These are phyloP conservation scores for Stylophora pistillata DNA, from an alignment of 64 coral and sea anemone genomes.

Conservation along the genomic window DNA sequence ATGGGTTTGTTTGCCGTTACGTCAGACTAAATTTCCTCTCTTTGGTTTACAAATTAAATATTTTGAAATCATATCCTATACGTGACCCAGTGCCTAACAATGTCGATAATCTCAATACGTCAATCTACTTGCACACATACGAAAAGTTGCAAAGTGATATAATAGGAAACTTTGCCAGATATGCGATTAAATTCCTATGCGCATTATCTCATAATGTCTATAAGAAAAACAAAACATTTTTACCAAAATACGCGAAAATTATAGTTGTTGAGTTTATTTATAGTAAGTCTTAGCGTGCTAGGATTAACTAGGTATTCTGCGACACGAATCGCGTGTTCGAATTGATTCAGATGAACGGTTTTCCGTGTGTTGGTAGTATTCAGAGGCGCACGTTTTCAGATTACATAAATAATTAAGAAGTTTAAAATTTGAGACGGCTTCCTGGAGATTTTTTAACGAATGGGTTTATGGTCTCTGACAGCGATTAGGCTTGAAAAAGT, in stretches of 20 bases:
- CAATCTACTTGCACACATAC: background rate
- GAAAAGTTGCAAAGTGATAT: background rate
- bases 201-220: no score
- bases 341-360: background rate
- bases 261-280: background rate
- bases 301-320: background rate
- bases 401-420: background rate
- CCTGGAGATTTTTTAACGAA: background rate
- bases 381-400: background rate
- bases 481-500: constrained; percentile 6
- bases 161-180: no score
- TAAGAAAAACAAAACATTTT: background rate
- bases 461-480: background rate
- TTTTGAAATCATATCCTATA: background rate
- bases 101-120: background rate
- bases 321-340: background rate
- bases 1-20: background rate
- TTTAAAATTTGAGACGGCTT: background rate
- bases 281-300: background rate
- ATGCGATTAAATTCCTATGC: no score
- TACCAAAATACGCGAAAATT: background rate
- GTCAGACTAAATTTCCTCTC: background rate
- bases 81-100: background rate
- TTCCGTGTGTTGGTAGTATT: background rate
- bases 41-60: background rate